phyloP scores from a whole-genome alignment of 92 coral and sea anemone genomes.

The Bergia puertoricense region DNA sequence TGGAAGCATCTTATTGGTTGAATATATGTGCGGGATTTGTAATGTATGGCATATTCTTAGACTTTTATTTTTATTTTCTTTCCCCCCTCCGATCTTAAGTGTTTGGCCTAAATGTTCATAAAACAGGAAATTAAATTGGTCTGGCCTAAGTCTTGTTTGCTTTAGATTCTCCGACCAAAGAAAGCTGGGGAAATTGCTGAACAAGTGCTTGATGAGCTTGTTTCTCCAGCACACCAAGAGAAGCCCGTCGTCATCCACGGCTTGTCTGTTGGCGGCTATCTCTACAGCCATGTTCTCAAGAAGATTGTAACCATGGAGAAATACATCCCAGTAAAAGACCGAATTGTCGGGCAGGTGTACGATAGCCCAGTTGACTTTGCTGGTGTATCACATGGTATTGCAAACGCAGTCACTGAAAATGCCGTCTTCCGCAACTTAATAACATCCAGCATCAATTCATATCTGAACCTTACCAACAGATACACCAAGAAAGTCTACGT shows the following conservation, averaged over 20 bases:
- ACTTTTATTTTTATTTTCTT: too few relatives aligned
- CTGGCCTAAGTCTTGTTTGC: neutral
- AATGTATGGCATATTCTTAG: too few relatives aligned
- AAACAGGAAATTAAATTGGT: too few relatives aligned
- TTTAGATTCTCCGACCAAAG: slow-evolving; percentile 84
- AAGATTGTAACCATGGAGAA: slow-evolving; percentile 72
- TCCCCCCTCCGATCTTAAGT: too few relatives aligned
- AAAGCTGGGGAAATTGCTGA: slow-evolving; percentile 81
- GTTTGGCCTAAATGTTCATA: too few relatives aligned
- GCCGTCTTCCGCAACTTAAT: slow-evolving; percentile 63
- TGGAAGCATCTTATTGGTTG: too few relatives aligned
- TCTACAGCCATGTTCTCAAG: slow-evolving; percentile 88
- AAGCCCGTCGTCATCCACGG: slow-evolving; percentile 85
- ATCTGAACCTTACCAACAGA: slow-evolving; percentile 64
- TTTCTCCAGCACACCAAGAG: slow-evolving; percentile 57
- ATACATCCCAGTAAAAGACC: slow-evolving; percentile 72
- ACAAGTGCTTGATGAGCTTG: slow-evolving; percentile 68
- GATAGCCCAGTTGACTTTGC: slow-evolving; percentile 96
- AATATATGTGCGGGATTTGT: too few relatives aligned
- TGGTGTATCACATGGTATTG: slow-evolving; percentile 87
- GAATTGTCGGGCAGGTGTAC: slow-evolving; percentile 89
- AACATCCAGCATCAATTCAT: slow-evolving; percentile 60
- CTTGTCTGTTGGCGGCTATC: slow-evolving; percentile 93
- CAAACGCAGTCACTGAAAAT: slow-evolving; percentile 80
- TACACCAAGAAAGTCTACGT: slow-evolving; percentile 74